phyloP scores from a whole-genome alignment of 1,140 invertebrate genomes.

The Paraescarpia echinospica region DNA sequence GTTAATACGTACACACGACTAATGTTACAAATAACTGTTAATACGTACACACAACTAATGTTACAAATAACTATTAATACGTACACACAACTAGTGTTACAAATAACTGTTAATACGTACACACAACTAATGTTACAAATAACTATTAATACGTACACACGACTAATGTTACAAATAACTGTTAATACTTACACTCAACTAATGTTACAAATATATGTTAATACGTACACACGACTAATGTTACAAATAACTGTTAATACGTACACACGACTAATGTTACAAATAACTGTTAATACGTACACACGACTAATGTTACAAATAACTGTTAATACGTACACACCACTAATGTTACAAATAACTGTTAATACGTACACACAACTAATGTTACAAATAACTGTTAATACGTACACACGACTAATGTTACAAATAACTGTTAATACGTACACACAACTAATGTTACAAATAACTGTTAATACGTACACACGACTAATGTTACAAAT shows the following conservation, averaged over 20 bases:
- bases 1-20: too few relatives aligned
- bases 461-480: neutral
- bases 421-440: neutral
- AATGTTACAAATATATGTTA: too few relatives aligned
- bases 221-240: too few relatives aligned
- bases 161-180: too few relatives aligned
- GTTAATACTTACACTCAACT: too few relatives aligned
- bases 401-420: neutral
- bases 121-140: neutral
- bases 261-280: neutral
- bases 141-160: neutral
- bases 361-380: neutral
- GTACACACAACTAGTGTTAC: neutral
- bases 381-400: neutral
- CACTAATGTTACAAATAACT: neutral
- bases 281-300: neutral
- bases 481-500: neutral
- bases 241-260: neutral
- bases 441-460: neutral
- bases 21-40: too few relatives aligned
- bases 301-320: neutral
- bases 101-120: neutral
- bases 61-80: neutral
- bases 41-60: neutral
- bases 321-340: neutral